Evolutionary conservation across 2,797 vertebrate genomes (phyloP).

Genomic region (Microctenopoma stevenorrisi): DNA sequence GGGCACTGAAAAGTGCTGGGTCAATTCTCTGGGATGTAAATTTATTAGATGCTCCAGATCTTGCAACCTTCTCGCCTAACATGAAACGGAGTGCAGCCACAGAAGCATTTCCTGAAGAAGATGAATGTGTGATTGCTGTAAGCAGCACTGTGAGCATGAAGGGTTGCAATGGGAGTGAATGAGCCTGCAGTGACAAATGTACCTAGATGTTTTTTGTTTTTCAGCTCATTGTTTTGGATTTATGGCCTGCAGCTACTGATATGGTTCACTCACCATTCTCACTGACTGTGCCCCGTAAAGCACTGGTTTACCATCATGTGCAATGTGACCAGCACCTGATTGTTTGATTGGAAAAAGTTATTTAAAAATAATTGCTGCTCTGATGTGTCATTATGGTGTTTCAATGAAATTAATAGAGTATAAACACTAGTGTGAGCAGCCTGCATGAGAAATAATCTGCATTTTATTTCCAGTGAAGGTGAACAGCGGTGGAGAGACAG

Average conservation of each 20-base stretch:
- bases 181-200: too few species aligned
- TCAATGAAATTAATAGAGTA: too few species aligned
- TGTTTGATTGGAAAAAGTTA: neutral
- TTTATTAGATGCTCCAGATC: slow-evolving; percentile 7
- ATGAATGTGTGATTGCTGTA: slow-evolving; percentile 1
- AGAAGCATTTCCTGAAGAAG: slow-evolving; percentile 33
- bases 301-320: neutral
- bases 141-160: slow-evolving; percentile 2
- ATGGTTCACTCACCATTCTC: neutral
- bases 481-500: neutral
- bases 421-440: slow-evolving; percentile 12
- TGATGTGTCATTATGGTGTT: neutral
- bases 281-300: neutral
- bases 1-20: slow-evolving; percentile 54
- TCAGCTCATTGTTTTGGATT: neutral
- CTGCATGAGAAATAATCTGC: slow-evolving; percentile 20
- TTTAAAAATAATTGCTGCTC: neutral
- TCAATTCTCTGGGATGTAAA: slow-evolving; percentile 27
- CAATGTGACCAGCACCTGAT: too few species aligned
- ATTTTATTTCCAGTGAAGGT: slow-evolving; percentile 10
- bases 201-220: neutral
- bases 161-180: slow-evolving; percentile 7
- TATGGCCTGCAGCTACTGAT: neutral
- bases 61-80: slow-evolving; percentile 20
- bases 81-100: slow-evolving; percentile 24